Base-by-base conservation (phyloP, 2,113 vertebrate genomes). In the Eulemur macaco region DNA sequence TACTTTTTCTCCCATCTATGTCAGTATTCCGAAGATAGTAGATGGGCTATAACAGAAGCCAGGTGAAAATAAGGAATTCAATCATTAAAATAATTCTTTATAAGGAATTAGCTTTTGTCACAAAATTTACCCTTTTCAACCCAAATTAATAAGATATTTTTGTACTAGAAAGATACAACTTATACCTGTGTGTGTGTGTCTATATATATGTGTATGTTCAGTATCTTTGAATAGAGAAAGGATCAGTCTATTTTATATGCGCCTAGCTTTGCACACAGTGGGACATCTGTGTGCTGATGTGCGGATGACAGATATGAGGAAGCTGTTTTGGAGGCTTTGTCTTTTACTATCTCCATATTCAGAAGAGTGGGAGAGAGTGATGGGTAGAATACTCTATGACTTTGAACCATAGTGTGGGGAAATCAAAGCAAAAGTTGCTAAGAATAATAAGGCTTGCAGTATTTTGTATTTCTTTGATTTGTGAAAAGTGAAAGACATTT, bases 1-100 rank as follows among this genome's bases (percentile, higher is more conserved):
- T 89, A 11, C 47, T 66, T 86, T 45, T 20, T 17, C 15, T 3
- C 2, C 25, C 8, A 7, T 73, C 23, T 17, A 13, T 87, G 15
- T 81, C n/a, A 68, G 27, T 83, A 63, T 71, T 81, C 14, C 12
- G 9, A 84, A 56, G 18, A 47, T 45, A 31, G 27, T 45, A 63
- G 45, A 88, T 37, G 14, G 74, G 15, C 66, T 23, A 3, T 60
- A 50, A 94, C 31, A 94, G 20, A 66, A 80, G 18, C 20, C 34
- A 54, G 8, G 60, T 88, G 95, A 47, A 92, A 84, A 85, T 60
- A 47, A 88, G 4, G 10, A 85, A 94, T 66, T 96, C 82, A 81
- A 42, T 78, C 12, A 89, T 39, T 68, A 60, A 56, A 50, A 54
- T 5, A 37, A 4, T 81, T 90, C 63, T 63, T 74, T 47, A 84